phyloP scores from a whole-genome alignment of 2,797 vertebrate genomes.

The Bovichtus diacanthus region DNA sequence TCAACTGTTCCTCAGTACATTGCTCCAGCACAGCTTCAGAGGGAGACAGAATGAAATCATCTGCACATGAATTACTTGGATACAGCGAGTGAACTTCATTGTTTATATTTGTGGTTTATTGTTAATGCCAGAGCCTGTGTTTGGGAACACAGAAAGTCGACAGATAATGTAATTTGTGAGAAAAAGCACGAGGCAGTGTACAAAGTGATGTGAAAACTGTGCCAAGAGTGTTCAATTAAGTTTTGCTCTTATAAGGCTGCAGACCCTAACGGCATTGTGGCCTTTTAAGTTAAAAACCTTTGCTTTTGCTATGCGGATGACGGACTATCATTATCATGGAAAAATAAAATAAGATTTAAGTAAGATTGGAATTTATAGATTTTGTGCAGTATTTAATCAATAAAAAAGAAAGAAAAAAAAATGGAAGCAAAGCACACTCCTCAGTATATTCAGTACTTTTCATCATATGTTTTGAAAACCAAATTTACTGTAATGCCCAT shows the following conservation, averaged over 20 bases:
- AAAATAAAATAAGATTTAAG: too few species aligned
- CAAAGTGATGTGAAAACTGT: neutral
- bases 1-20: neutral
- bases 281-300: neutral
- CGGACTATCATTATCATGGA: neutral
- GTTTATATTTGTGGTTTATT: constrained; percentile 9
- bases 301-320: neutral
- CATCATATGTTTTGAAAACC: neutral
- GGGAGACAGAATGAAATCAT: neutral
- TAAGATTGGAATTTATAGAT: neutral
- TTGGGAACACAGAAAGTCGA: neutral
- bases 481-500: neutral
- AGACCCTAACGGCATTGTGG: neutral
- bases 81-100: neutral
- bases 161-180: neutral
- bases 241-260: neutral
- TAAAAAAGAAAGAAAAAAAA: constrained; percentile 12
- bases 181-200: neutral
- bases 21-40: neutral
- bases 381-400: neutral
- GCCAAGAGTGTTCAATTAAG: too few species aligned
- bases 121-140: neutral
- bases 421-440: neutral
- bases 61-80: neutral
- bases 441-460: neutral